Evolutionary conservation across 2,113 vertebrate genomes (phyloP).

Genomic region (Actenoides hombroni): DNA sequence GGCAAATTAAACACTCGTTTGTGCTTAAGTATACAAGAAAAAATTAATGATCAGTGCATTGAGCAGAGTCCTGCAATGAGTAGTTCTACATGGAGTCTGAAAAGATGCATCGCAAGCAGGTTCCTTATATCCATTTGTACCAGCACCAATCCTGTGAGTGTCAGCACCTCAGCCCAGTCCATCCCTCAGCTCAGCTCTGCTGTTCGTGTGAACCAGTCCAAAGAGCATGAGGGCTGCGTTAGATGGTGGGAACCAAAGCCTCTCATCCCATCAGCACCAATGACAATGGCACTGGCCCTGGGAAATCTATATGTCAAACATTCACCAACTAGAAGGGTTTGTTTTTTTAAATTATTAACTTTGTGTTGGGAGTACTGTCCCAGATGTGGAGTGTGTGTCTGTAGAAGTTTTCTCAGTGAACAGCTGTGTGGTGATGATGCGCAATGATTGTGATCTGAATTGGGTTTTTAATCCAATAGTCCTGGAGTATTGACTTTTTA

Average conservation of each 20-base stretch:
- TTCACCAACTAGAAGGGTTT: not conserved
- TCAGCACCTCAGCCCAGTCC: not conserved
- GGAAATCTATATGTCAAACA: not conserved
- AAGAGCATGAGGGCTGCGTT: not conserved
- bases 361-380: not conserved
- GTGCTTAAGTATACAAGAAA: not conserved
- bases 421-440: not conserved
- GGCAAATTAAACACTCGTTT: not conserved
- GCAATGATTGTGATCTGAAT: not conserved
- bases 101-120: not conserved
- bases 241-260: not conserved
- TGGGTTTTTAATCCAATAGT: not conserved
- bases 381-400: not conserved
- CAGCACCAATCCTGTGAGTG: not conserved
- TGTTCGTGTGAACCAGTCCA: not conserved
- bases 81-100: not conserved
- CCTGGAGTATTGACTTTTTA: not conserved
- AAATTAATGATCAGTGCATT: not conserved
- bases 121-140: not conserved
- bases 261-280: too few species aligned
- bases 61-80: not conserved
- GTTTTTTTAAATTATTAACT: not conserved
- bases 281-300: not conserved
- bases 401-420: not conserved
- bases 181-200: not conserved